phyloP scores from a whole-genome alignment of 2,888 invertebrate species.

The Azorinus chamasolen region DNA sequence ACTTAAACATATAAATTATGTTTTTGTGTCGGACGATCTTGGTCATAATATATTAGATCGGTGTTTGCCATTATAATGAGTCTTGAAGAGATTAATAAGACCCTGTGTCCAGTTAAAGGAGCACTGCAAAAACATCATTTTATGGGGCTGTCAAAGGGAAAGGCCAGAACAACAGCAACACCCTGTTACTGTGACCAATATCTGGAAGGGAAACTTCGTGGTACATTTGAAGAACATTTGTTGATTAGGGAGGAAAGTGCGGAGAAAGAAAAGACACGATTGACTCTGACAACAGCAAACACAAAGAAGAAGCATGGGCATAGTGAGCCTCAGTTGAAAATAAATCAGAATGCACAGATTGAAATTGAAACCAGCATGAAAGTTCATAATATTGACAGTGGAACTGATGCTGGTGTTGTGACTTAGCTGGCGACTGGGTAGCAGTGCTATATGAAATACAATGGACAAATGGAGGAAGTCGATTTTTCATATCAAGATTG shows the following conservation, averaged over 20 bases:
- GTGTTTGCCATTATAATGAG: no score
- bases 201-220: slow-evolving; percentile 4
- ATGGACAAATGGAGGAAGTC: slow-evolving; percentile 11
- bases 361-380: no score
- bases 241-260: background rate
- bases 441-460: no score
- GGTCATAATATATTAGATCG: no score
- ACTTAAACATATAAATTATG: slow-evolving; percentile 42
- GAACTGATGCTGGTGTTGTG: no score
- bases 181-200: slow-evolving; percentile 42
- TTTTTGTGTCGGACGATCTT: slow-evolving; percentile 54
- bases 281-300: background rate
- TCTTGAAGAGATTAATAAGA: slow-evolving; percentile 12
- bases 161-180: slow-evolving; percentile 14
- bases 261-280: background rate
- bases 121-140: slow-evolving; percentile 38
- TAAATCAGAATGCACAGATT: background rate
- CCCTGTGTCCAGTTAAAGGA: slow-evolving; percentile 18
- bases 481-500: slow-evolving; percentile 11
- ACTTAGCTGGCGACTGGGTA: no score
- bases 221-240: background rate
- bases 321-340: background rate
- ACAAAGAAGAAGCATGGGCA: background rate
- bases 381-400: background rate
- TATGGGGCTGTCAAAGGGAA: background rate